Evolutionary conservation across 2,888 invertebrate species (phyloP).

Genomic region (Barypeithes pellucidus): DNA sequence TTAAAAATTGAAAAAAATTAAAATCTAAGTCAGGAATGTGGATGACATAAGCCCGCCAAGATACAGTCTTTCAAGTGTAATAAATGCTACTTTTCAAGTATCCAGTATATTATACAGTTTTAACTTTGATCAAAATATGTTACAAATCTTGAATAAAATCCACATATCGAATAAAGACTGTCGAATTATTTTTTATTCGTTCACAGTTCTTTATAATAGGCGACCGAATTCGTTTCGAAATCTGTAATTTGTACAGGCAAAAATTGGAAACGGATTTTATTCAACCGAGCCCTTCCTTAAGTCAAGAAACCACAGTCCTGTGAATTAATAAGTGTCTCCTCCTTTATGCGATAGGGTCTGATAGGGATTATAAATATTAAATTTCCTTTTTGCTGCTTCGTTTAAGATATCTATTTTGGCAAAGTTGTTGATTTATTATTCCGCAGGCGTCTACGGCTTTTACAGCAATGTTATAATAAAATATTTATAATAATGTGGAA

Average conservation of each 20-base stretch:
- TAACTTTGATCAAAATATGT: no score
- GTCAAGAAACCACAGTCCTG: background rate
- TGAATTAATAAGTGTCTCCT: conserved; percentile 1
- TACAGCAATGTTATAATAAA: conserved; percentile 18
- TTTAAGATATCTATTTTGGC: conserved; percentile 27
- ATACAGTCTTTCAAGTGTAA: no score
- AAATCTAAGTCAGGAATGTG: no score
- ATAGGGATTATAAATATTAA: conserved; percentile 23
- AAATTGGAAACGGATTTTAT: background rate
- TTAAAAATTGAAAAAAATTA: no score
- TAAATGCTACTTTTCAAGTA: no score
- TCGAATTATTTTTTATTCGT: no score
- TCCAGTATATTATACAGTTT: no score
- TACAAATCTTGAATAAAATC: no score
- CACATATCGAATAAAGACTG: no score
- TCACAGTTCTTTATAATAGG: no score
- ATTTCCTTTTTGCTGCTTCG: conserved; percentile 27
- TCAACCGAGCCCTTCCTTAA: background rate
- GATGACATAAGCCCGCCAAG: no score
- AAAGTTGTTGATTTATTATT: conserved; percentile 27
- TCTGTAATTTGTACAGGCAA: background rate
- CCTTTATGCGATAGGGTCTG: conserved; percentile 11
- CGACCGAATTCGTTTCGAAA: no score
- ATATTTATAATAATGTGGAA: conserved; percentile 2
- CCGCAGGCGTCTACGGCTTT: conserved; percentile 15